Evolutionary conservation across 2,113 vertebrate genomes (phyloP).

Genomic region (human (Homo sapiens)): GRCh38 chr6:41819501-41820000

Average conservation of each 20-base stretch:
- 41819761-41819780: background rate
- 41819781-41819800: background rate
- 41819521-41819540: constrained; percentile 1
- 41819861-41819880: background rate
- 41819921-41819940: background rate
- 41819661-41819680: background rate
- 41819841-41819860: background rate
- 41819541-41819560: background rate
- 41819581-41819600: background rate
- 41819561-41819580: background rate
- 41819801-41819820: background rate
- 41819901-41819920: background rate
- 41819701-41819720: background rate
- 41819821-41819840: background rate
- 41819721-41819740: background rate
- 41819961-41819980: background rate
- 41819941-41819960: background rate
- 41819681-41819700: background rate
- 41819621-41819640: background rate
- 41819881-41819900: background rate
- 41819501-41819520: background rate
- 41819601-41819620: background rate
- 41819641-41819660: background rate
- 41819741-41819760: background rate
- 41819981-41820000: background rate